Evolutionary conservation across 2,888 invertebrate species (phyloP), one percentile per base, ranked within the genome.

Genomic region (Sesamia inferens): DNA sequence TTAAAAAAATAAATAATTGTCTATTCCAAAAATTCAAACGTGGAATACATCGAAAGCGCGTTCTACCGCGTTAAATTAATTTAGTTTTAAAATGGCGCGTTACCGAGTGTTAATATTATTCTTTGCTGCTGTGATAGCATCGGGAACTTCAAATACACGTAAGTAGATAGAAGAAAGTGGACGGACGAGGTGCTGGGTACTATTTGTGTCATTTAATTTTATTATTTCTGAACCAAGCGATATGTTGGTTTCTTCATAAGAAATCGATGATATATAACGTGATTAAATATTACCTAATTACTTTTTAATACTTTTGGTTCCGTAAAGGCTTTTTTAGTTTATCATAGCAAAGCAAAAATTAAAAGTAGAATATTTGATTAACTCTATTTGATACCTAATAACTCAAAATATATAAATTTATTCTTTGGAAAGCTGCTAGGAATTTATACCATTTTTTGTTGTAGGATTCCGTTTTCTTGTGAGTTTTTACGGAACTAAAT

Each of bases 81-180:
- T 76, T 62, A 62, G 68, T 65, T 78, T 76, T 63, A 92, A 87
- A 83, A 96, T 96, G 95, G 91, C 93, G 82, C 88, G 81, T 79
- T 88, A 89, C 73, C 87, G 90, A 91, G 91, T 93, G 91, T 86
- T 93, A 79, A 80, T 94, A 79, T 83, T 94, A 71, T 81, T 94
- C 78, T 90, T 95, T 72, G 90, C 92, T 67, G 92, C 92, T 59
- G 89, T 91, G 74, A 82, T 93, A 75, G 90, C 93, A 54, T 90
- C 93, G 79, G 91, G 92, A 78, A 89, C 94, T 31, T 93, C 95
- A 42, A 91, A 93, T 79, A 90, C 94, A 92, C 93, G 96, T 96
- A 93, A 96, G 96, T 95, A 88, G 79, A 81, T 87, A 82, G 88
- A 94, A 92, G 93, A 94, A 94, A 94, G 94, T 94, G 88, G 93